Base-by-base conservation (phyloP, 2,113 vertebrate species). In the Hemibagrus wyckioides region DNA sequence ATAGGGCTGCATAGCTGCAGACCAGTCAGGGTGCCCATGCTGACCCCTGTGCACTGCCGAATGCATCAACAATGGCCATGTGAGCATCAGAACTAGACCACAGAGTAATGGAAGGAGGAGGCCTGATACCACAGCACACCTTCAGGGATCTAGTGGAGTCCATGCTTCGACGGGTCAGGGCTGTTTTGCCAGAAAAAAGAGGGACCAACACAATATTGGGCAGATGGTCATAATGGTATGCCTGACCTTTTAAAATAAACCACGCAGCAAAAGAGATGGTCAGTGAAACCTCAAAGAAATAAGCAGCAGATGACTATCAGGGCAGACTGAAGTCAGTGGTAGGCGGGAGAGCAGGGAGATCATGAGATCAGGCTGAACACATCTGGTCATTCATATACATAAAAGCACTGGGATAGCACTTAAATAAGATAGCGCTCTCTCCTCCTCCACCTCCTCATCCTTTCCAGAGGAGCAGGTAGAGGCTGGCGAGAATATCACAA, bases 361-460 rank as follows among this genome's bases (percentile, higher is more conserved):
- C 44, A 36, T 8, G 61, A 9, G n/a, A n/a, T n/a, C n/a, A n/a
- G 48, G 77, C 39, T 89, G 50, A 82, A 69, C 57, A 77, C 83
- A 75, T 89, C 82, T 85, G 80, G 73, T 73, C 39, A 4, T 25
- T n/a, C 17, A 36, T 28, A 52, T 48, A 79, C 59, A 69, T 85
- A 63, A 85, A 86, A 90, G 80, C 73, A 63, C 71, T 85, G 59
- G 57, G 54, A 54, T 30, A 57, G 52, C 76, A 65, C 61, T 57
- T 63, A 65, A 79, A 61, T 6, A 48, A 48, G 44, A 48, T 48
- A 7, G 44, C 44, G 59, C 76, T 50, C 41, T 52, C 14, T 82
- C 50, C 80, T 71, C 80, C 76, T 81, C 82, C 17, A 54, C 33
- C 52, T 81, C 83, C 83, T 56, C 48, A n/a, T 83, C 44, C 44